Base-by-base conservation (phyloP, 53 echinoderm and acorn worm genomes). In the Crossaster papposus region DNA sequence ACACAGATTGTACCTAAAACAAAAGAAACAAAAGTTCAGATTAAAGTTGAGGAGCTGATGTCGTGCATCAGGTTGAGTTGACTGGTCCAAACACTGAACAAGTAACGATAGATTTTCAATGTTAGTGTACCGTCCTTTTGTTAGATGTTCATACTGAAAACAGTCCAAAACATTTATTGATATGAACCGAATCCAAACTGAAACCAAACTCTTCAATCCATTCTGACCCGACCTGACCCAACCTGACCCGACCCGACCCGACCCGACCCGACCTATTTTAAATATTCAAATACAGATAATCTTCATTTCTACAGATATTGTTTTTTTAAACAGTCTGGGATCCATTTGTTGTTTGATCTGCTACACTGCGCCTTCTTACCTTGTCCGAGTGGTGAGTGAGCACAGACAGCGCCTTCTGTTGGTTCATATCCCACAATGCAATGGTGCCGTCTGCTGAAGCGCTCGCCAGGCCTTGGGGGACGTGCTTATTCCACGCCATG, bases 361-460 rank as follows among this genome's bases (percentile, higher is more conserved):
- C 44, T 33, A 33, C 35, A 24, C 10, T 24, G 20, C 10, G 28
- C 68, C 3, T 20, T 68, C 37, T 63, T 83, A 96, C 96, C 93
- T 98, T 98, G 64, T 98, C 98, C n/a, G 90, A 79, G 76, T 98
- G 98, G 65, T 92, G 94, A 24, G 81, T 83, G 72, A 98, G 82
- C 1, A 70, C 5, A 1, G 95, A 90, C 14, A 94, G 80, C 22
- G 85, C 93, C 58, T 94, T 96, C 62, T 88, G 80, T 52, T 91
- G 84, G 12, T 14, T 72, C 90, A 98, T 63, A 72, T 98, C 98
- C 98, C 98, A 98, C 31, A 98, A 93, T 89, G 92, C 89, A 74
- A 98, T 91, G 63, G 96, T 92, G 35, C 90, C 26, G 51, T 98
- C 98, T 11, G 98, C 96, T 13, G 98, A 98, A 22, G 93, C 96